Percentiles rank a stretch among this genome's conserved stretches.
These are phyloP conservation scores for Carcina quercana DNA, from an alignment of 2,888 invertebrate species.

Conservation along the genomic window DNA sequence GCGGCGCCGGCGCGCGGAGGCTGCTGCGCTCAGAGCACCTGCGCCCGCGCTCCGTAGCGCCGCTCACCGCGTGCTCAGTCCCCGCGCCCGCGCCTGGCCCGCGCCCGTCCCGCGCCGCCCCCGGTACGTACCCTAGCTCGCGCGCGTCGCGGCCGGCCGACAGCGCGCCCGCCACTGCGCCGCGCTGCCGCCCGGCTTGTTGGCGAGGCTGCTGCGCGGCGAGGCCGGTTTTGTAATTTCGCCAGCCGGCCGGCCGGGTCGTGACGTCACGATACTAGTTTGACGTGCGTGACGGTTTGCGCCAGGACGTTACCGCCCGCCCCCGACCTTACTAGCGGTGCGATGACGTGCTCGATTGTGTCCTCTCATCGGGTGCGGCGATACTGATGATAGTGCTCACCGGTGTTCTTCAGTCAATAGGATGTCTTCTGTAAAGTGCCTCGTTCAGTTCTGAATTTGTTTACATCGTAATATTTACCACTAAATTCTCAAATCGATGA, in stretches of 20 bases:
- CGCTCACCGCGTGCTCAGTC: conserved; percentile 67
- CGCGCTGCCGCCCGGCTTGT: conserved; percentile 36
- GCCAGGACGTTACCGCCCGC: conserved; percentile 62
- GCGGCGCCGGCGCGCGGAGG: conserved; percentile 76
- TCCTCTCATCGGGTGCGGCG: conserved; percentile 13
- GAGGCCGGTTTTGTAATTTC: conserved; percentile 56
- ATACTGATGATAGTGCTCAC: conserved; percentile 9
- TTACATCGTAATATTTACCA: too few species aligned
- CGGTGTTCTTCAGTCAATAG: too few species aligned
- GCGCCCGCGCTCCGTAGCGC: conserved; percentile 77
- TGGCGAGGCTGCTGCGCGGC: conserved; percentile 46
- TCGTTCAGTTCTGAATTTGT: too few species aligned
- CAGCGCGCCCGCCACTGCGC: conserved; percentile 67
- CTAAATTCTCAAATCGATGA: too few species aligned
- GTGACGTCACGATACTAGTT: conserved; percentile 73
- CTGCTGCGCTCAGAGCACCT: conserved; percentile 82
- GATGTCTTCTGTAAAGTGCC: too few species aligned
- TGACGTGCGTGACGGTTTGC: conserved; percentile 66
- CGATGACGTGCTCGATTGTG: conserved; percentile 62
- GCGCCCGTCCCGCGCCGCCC: conserved; percentile 54
- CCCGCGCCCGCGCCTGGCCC: conserved; percentile 56
- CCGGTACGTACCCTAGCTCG: conserved; percentile 63
- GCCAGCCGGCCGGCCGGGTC: conserved; percentile 66
- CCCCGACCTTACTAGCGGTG: conserved; percentile 63
- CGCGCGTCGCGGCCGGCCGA: conserved; percentile 70